Evolutionary conservation across 2,888 invertebrate genomes (phyloP), one percentile per base, ranked within the genome.

Genomic region (Anthrax anthrax): DNA sequence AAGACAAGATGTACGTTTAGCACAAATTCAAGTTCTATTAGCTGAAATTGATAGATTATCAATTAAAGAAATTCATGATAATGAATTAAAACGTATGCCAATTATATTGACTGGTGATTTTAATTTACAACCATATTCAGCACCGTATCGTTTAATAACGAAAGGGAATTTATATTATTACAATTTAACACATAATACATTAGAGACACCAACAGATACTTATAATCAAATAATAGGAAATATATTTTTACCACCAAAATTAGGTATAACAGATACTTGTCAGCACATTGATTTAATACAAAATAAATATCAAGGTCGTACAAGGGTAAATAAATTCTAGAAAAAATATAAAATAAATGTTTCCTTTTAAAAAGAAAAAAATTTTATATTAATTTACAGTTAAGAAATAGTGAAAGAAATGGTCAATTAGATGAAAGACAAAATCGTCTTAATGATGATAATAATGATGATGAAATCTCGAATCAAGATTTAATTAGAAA

Each of bases 91-190:
- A 2, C 47, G 47, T 3, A 63, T 80, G 37, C 92, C 95, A 0
- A 76, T 89, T 6, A 79, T 98, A 49, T 55, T 97, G 50, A 84
- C 89, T 5, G 98, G 98, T 0, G 98, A 98, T 67, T 85, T 97
- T 51, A 98, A 97, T 67, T 78, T 86, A 3, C 71, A 76, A 47
- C 89, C 91, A 0, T 65, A 76, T 39, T 82, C 86, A 37, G 75
- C 78, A 3, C 75, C 90, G 1, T 80, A 84, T 57, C 67, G 75
- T 46, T 75, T 90, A 40, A 65, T 92, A 42, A 74, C 75, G 1
- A 69, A 69, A 19, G 87, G 88, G 16, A 58, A 61, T 40, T 70
- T 87, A 55, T 43, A 62, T 54, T 67, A 64, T 53, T 56, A 70
- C 56, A 47, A 69, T 58, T 60, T 70, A 55, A 47, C 63, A 46